Conservation (phyloP, 2,113 vertebrate species). For the Brevimyrus niger region DNA sequence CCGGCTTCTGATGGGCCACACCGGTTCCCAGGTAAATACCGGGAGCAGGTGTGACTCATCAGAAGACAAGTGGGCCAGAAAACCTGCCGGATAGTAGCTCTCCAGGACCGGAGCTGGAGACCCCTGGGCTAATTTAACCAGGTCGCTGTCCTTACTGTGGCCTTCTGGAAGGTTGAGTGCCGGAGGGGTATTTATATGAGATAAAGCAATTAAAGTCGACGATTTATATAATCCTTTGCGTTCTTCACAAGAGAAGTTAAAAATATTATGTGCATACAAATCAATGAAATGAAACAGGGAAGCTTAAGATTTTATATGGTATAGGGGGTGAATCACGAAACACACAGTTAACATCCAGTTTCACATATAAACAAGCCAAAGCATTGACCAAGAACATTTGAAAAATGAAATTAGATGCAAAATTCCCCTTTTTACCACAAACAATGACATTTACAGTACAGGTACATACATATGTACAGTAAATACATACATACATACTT, state of each 20-base stretch:
- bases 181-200: background rate
- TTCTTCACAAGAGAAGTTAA: background rate
- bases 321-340: background rate
- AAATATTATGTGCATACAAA: conserved; percentile 20
- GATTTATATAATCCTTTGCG: background rate
- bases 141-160: conserved; percentile 2
- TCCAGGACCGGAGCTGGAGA: too few relatives aligned
- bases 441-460: background rate
- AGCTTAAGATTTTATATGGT: conserved; percentile 3
- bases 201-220: background rate
- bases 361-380: conserved; percentile 9
- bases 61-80: too few relatives aligned
- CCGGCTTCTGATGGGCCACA: too few relatives aligned
- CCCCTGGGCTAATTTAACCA: background rate
- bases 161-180: conserved; percentile 1
- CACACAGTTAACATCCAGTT: background rate
- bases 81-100: too few relatives aligned
- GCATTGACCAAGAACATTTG: background rate
- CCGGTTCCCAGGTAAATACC: too few relatives aligned
- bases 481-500: background rate
- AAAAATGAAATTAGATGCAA: background rate
- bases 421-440: conserved; percentile 15
- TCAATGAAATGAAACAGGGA: conserved; percentile 14
- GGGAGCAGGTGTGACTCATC: too few relatives aligned
- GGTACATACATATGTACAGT: background rate